Conservation (phyloP, 2,113 vertebrate species). For the Pristiophorus japonicus region DNA sequence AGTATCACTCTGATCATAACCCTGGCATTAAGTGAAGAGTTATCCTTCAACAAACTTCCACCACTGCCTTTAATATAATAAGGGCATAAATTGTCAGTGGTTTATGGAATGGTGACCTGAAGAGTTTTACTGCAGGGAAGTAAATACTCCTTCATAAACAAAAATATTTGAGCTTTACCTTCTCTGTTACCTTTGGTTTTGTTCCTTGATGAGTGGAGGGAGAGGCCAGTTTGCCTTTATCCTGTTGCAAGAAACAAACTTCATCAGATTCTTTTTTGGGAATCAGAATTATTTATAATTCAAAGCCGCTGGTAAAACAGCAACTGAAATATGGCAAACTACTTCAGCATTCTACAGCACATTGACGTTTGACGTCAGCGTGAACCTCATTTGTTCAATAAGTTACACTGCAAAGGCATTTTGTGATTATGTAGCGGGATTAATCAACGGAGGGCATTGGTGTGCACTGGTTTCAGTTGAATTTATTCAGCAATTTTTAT, state of each 20-base stretch:
- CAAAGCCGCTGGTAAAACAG: not conserved
- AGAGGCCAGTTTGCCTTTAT: not conserved
- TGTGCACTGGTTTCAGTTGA: not conserved
- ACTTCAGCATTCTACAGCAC: not conserved
- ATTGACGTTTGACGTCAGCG: not conserved
- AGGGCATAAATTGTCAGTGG: not conserved
- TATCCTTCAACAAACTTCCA: not conserved
- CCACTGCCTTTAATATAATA: not conserved
- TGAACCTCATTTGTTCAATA: not conserved
- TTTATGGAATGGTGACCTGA: not conserved
- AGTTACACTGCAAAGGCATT: not conserved
- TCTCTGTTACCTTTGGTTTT: not conserved
- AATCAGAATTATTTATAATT: not conserved
- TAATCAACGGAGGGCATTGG: not conserved
- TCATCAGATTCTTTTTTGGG: not conserved
- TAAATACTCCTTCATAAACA: not conserved
- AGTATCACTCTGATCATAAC: not conserved
- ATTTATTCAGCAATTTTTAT: not conserved
- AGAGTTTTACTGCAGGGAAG: not conserved
- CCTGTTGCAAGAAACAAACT: not conserved
- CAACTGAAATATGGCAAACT: not conserved
- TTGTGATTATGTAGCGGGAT: not conserved
- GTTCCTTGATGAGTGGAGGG: not conserved
- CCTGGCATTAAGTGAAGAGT: not conserved
- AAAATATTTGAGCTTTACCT: not conserved